A percentile compares a stretch with the other conserved stretches of the same genome.
phyloP scores from a whole-genome alignment of 2,113 vertebrate genomes.

The Romanogobio albipinnatus region DNA sequence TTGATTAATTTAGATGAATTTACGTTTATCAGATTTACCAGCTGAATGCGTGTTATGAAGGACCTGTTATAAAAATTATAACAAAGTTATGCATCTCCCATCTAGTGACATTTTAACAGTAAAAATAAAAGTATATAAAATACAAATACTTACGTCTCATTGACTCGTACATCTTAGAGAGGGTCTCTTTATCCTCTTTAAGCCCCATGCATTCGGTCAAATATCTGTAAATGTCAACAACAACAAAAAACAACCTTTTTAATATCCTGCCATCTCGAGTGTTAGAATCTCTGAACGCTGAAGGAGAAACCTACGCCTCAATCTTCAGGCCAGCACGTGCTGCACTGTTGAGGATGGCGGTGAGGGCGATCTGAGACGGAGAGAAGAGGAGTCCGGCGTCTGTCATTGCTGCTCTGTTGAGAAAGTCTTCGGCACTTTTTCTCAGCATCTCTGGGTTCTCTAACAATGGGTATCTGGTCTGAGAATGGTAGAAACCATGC shows the following conservation, averaged over 20 bases:
- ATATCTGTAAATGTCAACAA: constrained; percentile 77
- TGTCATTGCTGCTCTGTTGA: constrained; percentile 85
- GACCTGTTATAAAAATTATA: background rate
- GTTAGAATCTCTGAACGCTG: background rate
- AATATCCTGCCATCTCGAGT: background rate
- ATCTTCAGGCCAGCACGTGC: constrained; percentile 88
- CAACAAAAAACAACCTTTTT: background rate
- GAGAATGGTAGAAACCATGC: background rate
- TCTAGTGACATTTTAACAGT: background rate
- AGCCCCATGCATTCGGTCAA: constrained; percentile 86
- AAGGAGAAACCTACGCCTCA: constrained; percentile 81
- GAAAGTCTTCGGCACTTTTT: constrained; percentile 92
- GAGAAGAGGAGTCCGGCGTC: constrained; percentile 88
- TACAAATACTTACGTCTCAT: constrained; percentile 88
- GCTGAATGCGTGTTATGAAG: background rate
- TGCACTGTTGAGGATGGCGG: constrained; percentile 87
- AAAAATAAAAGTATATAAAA: background rate
- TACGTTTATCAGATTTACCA: background rate
- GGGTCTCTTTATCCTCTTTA: constrained; percentile 79
- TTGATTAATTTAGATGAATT: background rate
- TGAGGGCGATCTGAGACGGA: constrained; percentile 91
- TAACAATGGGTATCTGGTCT: constrained; percentile 89
- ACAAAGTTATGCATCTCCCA: background rate
- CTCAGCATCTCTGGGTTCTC: constrained; percentile 93
- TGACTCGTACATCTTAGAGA: constrained; percentile 83